Evolutionary conservation across 2,888 invertebrate species (phyloP).

Genomic region (Andricus quercusramuli): DNA sequence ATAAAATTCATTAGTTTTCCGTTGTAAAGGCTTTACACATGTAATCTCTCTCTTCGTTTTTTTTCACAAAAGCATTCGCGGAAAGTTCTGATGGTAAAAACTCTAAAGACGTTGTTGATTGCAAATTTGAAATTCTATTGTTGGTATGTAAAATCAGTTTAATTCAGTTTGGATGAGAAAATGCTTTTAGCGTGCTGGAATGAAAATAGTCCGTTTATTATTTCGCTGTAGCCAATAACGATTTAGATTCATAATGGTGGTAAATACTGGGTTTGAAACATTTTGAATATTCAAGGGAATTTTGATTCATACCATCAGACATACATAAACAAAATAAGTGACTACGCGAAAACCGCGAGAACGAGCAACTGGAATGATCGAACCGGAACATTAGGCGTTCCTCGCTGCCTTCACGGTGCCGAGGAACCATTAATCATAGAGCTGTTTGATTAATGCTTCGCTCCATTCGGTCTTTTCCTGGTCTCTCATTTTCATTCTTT

Average conservation of each 20-base stretch:
- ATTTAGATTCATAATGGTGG: constrained; percentile 14
- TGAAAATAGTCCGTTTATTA: background rate
- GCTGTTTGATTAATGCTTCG: constrained; percentile 68
- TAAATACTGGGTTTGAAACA: background rate
- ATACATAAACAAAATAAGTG: constrained; percentile 33
- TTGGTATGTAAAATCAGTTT: background rate
- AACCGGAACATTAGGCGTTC: constrained; percentile 62
- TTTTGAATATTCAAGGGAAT: constrained; percentile 25
- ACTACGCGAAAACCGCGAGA: constrained; percentile 35
- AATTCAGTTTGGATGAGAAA: background rate
- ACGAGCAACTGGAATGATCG: constrained; percentile 59
- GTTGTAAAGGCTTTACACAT: background rate
- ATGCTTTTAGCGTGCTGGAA: background rate
- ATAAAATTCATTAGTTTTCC: too few species aligned
- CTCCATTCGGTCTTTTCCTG: constrained; percentile 43
- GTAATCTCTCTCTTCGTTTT: background rate
- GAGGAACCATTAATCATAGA: constrained; percentile 68
- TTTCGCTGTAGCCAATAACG: background rate
- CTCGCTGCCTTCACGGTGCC: constrained; percentile 48
- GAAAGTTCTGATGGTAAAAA: background rate
- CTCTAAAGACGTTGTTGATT: background rate
- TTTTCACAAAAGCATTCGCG: too few species aligned
- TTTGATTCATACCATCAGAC: constrained; percentile 21
- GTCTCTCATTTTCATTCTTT: constrained; percentile 43
- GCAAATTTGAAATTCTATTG: background rate